Evolutionary conservation across 2,888 invertebrate species (phyloP).

Genomic region (Drosophila peninsularis): DNA sequence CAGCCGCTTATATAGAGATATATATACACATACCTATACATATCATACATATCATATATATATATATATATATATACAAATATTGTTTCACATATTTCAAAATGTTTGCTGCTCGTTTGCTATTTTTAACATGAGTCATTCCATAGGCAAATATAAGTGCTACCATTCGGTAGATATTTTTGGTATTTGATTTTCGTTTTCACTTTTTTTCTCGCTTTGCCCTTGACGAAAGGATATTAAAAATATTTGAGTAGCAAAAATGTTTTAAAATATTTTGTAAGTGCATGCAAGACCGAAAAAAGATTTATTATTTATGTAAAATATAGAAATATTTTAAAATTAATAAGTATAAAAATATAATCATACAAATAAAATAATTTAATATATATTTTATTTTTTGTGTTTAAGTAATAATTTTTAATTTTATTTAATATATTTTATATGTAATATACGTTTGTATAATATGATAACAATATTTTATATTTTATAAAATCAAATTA

Average conservation of each 20-base stretch:
- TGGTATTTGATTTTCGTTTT: constrained; percentile 29
- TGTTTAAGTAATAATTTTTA: neutral
- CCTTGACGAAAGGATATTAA: constrained; percentile 1
- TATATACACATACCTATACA: neutral
- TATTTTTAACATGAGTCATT: constrained; percentile 67
- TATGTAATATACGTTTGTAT: too few species aligned
- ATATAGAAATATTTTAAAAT: too few species aligned
- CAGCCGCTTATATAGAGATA: constrained; percentile 3
- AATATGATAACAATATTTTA: too few species aligned
- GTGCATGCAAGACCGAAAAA: too few species aligned
- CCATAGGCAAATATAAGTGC: constrained; percentile 29
- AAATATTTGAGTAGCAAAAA: neutral
- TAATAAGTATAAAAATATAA: neutral
- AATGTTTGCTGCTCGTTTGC: constrained; percentile 63
- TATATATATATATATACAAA: constrained; percentile 17
- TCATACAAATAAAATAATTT: too few species aligned
- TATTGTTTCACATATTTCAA: constrained; percentile 53
- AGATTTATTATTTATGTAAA: neutral
- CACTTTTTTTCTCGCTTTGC: neutral
- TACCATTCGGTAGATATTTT: constrained; percentile 37
- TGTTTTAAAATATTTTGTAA: neutral
- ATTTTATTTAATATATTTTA: too few species aligned
- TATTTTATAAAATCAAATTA: too few species aligned
- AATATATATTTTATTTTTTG: too few species aligned
- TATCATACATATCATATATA: neutral